These are phyloP conservation scores for Barnardius zonarius DNA, from an alignment of 2,113 vertebrate species.

Conservation along the genomic window DNA sequence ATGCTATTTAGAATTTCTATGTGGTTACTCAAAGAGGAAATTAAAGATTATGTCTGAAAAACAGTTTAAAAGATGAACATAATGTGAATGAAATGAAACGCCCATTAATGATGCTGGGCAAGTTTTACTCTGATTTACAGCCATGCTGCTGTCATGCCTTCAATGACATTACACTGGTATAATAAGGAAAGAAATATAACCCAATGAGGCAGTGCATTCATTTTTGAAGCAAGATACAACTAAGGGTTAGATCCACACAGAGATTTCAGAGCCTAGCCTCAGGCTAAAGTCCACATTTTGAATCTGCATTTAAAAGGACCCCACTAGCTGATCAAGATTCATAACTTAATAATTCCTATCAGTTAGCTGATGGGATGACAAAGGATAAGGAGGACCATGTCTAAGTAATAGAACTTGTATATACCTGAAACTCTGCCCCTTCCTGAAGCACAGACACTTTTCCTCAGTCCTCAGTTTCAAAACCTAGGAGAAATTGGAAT, in stretches of 20 bases:
- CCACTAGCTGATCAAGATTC: not conserved
- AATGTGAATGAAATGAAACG: slow-evolving; percentile 13
- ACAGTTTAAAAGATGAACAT: not conserved
- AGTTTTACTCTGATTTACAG: slow-evolving; percentile 19
- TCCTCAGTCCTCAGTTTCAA: not conserved
- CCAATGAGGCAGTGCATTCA: not conserved
- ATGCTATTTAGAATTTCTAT: not conserved
- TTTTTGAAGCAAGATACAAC: not conserved
- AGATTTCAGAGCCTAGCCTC: not conserved
- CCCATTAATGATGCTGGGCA: not conserved
- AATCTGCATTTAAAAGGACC: not conserved
- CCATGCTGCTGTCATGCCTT: not conserved
- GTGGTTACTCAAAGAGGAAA: not conserved
- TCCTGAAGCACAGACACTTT: not conserved
- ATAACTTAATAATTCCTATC: not conserved
- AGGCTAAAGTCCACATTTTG: not conserved
- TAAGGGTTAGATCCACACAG: not conserved
- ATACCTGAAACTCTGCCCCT: not conserved
- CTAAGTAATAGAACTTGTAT: not conserved
- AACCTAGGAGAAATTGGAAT: not conserved
- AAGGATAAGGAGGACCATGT: not conserved
- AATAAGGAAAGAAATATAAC: not conserved
- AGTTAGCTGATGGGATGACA: not conserved
- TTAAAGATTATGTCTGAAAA: slow-evolving; percentile 41
- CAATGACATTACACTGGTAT: not conserved